phyloP scores from a whole-genome alignment of 2,113 vertebrate species.

The Neodontobutis hainanensis region DNA sequence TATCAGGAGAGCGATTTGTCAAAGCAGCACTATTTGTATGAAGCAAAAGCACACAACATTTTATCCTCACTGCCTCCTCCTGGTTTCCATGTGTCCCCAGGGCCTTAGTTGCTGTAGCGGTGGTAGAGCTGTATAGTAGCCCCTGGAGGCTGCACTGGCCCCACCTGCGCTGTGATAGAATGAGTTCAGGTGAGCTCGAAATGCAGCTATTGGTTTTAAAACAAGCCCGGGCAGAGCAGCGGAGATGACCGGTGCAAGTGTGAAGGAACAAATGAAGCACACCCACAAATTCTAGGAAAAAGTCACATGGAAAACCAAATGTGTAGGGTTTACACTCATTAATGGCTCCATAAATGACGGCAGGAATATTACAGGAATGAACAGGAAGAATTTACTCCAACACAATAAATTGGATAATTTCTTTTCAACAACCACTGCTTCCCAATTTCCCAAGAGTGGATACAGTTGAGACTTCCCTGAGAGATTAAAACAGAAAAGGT shows the following conservation, averaged over 20 bases:
- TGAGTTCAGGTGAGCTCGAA: conserved; percentile 47
- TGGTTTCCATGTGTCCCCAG: conserved; percentile 24
- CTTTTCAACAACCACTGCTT: conserved; percentile 7
- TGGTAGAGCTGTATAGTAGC: conserved; percentile 25
- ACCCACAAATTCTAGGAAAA: conserved; percentile 20
- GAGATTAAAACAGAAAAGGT: neutral
- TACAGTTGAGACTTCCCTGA: no score
- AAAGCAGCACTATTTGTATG: neutral
- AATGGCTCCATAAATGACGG: conserved; percentile 14
- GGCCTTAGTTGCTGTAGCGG: conserved; percentile 25
- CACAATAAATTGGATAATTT: conserved; percentile 38
- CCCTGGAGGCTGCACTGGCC: conserved; percentile 33
- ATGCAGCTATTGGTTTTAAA: conserved; percentile 18
- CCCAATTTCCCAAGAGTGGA: conserved; percentile 5
- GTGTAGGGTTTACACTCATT: neutral
- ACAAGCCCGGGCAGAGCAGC: neutral
- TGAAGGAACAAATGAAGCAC: conserved; percentile 1
- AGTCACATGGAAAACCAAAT: conserved; percentile 2
- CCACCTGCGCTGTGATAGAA: conserved; percentile 53
- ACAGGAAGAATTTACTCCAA: neutral
- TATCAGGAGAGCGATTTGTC: neutral
- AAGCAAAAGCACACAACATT: neutral
- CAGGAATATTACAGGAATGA: conserved; percentile 33
- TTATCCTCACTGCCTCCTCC: conserved; percentile 3
- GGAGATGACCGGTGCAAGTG: neutral